Conservation (phyloP, 2,113 vertebrate genomes). For the Amia ocellicauda region DNA sequence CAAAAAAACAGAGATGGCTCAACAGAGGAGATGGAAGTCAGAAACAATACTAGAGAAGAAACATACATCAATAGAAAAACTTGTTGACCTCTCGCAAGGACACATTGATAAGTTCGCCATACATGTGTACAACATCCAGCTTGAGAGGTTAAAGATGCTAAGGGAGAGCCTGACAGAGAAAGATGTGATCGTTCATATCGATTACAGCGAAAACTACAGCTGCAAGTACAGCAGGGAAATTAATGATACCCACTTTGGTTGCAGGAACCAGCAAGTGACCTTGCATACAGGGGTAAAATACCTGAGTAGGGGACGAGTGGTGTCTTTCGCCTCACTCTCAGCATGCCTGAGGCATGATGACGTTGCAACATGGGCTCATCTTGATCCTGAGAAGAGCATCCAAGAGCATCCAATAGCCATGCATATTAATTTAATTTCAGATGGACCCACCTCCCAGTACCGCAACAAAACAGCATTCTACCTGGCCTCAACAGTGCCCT, state of each 20-base stretch:
- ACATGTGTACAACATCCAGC: neutral
- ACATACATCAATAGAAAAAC: neutral
- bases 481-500: conserved; percentile 24
- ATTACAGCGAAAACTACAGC: conserved; percentile 29
- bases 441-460: conserved; percentile 34
- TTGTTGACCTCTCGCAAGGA: neutral
- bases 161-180: conserved; percentile 21
- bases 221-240: conserved; percentile 29
- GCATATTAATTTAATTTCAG: conserved; percentile 31
- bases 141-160: conserved; percentile 20
- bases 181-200: conserved; percentile 19
- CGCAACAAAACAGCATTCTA: conserved; percentile 21
- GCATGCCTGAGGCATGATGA: conserved; percentile 17
- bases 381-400: conserved; percentile 27
- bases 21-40: neutral
- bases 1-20: neutral
- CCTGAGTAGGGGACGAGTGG: conserved; percentile 14
- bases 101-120: neutral
- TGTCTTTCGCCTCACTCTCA: conserved; percentile 24
- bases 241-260: conserved; percentile 33
- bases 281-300: conserved; percentile 27
- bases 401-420: conserved; percentile 21
- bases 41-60: neutral
- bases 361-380: conserved; percentile 28
- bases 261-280: conserved; percentile 23